phyloP scores from a whole-genome alignment of 2,888 invertebrate genomes.

The Hirtodrosophila alboralis region DNA sequence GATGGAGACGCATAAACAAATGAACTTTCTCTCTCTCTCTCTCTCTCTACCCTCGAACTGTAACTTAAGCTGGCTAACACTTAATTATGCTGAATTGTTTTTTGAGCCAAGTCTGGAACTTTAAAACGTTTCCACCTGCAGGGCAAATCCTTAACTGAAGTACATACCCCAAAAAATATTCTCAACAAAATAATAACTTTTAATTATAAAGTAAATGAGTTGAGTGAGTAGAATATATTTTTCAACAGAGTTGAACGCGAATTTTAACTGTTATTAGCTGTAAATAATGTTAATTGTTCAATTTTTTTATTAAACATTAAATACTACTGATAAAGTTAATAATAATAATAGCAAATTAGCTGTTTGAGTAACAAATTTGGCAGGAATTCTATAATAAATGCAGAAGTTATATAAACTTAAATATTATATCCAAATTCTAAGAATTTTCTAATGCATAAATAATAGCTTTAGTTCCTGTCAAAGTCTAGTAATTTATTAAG shows the following conservation, averaged over 20 bases:
- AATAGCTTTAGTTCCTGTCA: no score
- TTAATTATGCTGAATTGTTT: constrained; percentile 57
- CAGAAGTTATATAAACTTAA: no score
- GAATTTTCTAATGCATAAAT: no score
- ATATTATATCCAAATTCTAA: no score
- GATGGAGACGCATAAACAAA: constrained; percentile 6
- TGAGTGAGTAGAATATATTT: constrained; percentile 1
- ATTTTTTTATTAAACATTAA: no score
- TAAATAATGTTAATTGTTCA: neutral
- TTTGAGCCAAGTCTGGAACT: constrained; percentile 8
- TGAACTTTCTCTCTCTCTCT: constrained; percentile 12
- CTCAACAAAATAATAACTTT: constrained; percentile 33
- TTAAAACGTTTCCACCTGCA: constrained; percentile 34
- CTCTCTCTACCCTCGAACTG: constrained; percentile 23
- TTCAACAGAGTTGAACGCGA: neutral
- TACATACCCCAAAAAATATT: constrained; percentile 10
- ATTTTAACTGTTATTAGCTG: neutral
- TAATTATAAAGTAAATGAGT: constrained; percentile 26
- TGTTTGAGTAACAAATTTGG: no score
- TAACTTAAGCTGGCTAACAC: constrained; percentile 46
- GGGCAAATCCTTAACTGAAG: constrained; percentile 10
- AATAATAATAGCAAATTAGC: no score
- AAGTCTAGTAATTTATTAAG: no score
- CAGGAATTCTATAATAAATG: no score
- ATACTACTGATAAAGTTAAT: no score